Base-by-base conservation (phyloP, 2,113 vertebrate species). In the Carassius carassius region DNA sequence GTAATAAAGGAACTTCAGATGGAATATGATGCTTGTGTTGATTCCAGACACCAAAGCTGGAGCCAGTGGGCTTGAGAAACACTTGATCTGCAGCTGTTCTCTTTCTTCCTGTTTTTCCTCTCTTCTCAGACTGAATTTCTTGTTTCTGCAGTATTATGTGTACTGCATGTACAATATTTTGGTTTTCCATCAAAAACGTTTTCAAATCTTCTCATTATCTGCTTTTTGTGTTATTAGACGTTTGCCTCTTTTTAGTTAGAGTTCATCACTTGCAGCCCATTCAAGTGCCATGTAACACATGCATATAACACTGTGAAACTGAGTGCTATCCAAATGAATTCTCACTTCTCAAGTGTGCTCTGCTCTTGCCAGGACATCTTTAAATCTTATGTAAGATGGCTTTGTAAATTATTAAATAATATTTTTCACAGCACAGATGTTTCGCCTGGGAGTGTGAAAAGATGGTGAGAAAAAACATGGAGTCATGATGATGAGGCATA, bases 351-450 rank as follows among this genome's bases (percentile, higher is more conserved):
- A 84, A 84, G 77, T 47, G 77, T 17, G 77, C 81, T 80, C 21
- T 44, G 29, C 63, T 44, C 49, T 41, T 81, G 84, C 87, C 87
- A 88, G 84, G 19, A 69, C 17, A 82, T 72, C 67, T 80, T 80
- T 83, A 35, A 62, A 86, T 76, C 75, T 83, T 88, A 85, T 72
- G 78, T 58, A 88, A 86, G 75, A 60, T 16, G 77, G 56, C 78
- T 79, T 63, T 63, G 23, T 25, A 63, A 19, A 37, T 25, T 76
- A 83, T 85, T 86, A 88, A 83, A 84, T 76, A 80, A 67, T 60
- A 65, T 41, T 58, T 88, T 84, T 84, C 87, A 63, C 87, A 88
- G 81, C 81, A 83, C 81, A 86, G 87, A 70, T 86, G 78, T 84
- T 73, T 75, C 62, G 32, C 37, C 69, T 79, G 41, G 25, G 58